Evolutionary conservation across 2,888 invertebrate genomes (phyloP), one percentile per base, ranked within the genome.

Genomic region (Drepana falcataria): DNA sequence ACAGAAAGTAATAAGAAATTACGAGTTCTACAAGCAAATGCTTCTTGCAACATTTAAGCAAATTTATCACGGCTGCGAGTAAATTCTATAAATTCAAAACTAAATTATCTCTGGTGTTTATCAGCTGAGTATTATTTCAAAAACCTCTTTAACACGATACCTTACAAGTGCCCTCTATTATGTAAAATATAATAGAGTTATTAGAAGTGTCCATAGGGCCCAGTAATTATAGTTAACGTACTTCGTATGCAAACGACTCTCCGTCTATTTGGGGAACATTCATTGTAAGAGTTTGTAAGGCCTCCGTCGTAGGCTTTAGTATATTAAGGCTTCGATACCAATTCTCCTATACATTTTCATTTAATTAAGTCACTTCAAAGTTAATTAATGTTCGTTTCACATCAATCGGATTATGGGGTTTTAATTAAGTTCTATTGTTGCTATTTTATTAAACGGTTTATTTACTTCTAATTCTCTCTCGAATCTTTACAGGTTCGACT

Each of bases 151-250:
- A 37, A 2, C 4, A 1, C 9, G 9, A 44, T 9, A 7, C 33
- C 33, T 2, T 9, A 37, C 37, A 37, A 51, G 37, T 33, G 37
- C 49, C 40, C 40, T 33, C 33, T 4, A 41, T 34, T 33, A 40
- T 40, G 40, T 41, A 33, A 7, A 35, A 35, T 2, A 3, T 66
- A 65, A 74, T 67, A 69, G 70, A 71, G 67, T 75, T 75, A 71
- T 76, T 71, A 71, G 70, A 70, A 69, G 69, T 72, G 74, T 73
- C 77, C 73, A 66, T 62, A 65, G 73, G 75, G 71, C 59, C 67
- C 65, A 62, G 72, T 82, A 81, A 83, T 81, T 81, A 81, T 80
- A 77, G 71, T 74, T 80, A 79, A 81, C 77, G 77, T 77, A 80
- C 71, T 79, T 74, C 63, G 71, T 73, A 82, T 83, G 81, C 79